A percentile compares a stretch with the other conserved stretches of the same genome.
Conservation (phyloP, 1,140 invertebrate species). For the Asbolus verrucosus region DNA sequence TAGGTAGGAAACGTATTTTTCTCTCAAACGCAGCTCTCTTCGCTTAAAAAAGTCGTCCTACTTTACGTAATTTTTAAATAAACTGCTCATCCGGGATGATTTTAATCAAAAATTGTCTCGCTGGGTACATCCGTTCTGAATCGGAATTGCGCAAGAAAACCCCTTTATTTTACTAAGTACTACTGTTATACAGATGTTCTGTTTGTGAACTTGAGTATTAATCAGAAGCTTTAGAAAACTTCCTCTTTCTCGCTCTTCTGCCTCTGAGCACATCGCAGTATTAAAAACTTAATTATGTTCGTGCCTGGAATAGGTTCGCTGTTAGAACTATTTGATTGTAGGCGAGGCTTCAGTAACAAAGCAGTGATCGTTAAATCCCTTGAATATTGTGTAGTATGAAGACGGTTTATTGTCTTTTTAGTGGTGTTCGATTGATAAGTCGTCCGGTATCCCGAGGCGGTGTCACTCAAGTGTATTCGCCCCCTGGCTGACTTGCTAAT, state of each 20-base stretch:
- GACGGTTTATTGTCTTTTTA: conserved; percentile 7
- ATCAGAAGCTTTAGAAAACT: not conserved
- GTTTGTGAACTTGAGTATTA: not conserved
- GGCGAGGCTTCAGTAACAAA: too few species aligned
- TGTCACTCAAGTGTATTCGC: conserved; percentile 29
- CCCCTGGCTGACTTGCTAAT: conserved; percentile 42
- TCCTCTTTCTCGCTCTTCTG: not conserved
- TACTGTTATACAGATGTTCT: too few species aligned
- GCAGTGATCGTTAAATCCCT: not conserved
- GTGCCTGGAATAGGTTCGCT: not conserved
- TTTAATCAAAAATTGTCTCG: too few species aligned
- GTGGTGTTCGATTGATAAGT: conserved; percentile 17
- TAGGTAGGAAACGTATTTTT: too few species aligned
- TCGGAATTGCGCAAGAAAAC: too few species aligned
- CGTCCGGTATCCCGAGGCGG: not conserved
- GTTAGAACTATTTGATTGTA: not conserved
- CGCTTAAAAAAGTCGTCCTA: too few species aligned
- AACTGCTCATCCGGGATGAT: too few species aligned
- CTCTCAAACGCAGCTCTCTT: too few species aligned
- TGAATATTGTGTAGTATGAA: not conserved
- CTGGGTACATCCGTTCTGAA: too few species aligned
- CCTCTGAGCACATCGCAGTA: not conserved
- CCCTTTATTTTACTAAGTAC: too few species aligned
- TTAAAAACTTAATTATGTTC: conserved; percentile 8
- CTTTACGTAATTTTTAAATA: too few species aligned